These are phyloP conservation scores for Tragelaphus oryx DNA, from an alignment of 2,797 vertebrate species.

Conservation along the genomic window DNA sequence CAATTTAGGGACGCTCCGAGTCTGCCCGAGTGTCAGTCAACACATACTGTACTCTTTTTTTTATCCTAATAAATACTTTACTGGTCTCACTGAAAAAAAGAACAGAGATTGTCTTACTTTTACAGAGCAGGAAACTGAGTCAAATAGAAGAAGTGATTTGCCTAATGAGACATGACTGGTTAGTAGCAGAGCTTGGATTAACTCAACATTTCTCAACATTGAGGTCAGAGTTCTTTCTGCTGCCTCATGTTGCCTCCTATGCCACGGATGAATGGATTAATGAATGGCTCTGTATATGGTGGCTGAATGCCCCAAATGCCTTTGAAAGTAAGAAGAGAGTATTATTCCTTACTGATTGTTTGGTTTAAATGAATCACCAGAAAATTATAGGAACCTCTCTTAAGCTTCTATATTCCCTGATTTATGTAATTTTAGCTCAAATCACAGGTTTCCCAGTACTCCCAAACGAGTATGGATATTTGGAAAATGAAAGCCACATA, in stretches of 20 bases:
- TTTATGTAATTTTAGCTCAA: neutral
- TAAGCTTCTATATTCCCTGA: neutral
- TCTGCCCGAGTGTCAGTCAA: neutral
- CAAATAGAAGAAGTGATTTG: neutral
- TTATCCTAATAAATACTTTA: neutral
- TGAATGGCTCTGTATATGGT: neutral
- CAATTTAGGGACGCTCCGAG: neutral
- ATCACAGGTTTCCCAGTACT: neutral
- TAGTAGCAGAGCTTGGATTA: neutral
- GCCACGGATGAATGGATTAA: neutral
- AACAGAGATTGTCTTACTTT: neutral
- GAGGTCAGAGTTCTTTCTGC: neutral
- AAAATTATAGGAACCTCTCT: neutral
- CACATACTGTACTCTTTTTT: neutral
- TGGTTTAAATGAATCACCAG: neutral
- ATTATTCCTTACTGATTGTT: neutral
- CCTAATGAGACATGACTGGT: neutral
- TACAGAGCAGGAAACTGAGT: neutral
- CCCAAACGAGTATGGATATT: neutral
- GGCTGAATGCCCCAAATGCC: neutral
- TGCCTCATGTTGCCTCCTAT: neutral
- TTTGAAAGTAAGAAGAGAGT: neutral
- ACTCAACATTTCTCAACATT: neutral
- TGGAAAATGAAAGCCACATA: neutral
- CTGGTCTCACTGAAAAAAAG: neutral